Base-by-base conservation (phyloP, 1,140 invertebrate genomes). In the Argopecten irradians region DNA sequence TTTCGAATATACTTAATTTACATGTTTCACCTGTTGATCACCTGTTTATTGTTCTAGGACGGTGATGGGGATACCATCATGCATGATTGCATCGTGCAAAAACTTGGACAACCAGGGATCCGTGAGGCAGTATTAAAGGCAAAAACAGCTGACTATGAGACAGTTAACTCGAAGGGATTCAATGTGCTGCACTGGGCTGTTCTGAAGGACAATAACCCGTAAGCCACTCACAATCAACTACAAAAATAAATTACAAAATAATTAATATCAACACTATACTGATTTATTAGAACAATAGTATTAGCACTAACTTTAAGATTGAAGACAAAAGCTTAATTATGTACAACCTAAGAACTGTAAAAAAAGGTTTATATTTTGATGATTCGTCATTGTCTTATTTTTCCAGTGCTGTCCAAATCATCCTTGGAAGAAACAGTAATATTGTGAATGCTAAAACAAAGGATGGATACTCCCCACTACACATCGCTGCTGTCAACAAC, bases 61-160 rank as follows among this genome's bases (percentile, higher is more conserved):
- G 46, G 83, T 32, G 90, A 92, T 11, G 71, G 35, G 14, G 92
- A 92, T 39, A 90, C 92, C 9, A 83, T 89, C 3, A 90, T 92
- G 87, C 92, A 92, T 86, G 89, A 91, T 84, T 89, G 89, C 14
- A 88, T 92, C 35, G 83, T 82, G 35, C 83, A 85, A 39, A 87
- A 89, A 34, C 35, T 89, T 22, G 16, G 35, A 14, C 55, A 90
- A 55, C 55, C 35, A 34, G 86, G 86, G 9, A 90, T 89, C 33
- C 34, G 88, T 22, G 71, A 87, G 55, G 28, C 84, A 83, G 87
- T 90, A 46, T 82, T 89, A 33, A 35, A 83, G 28, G 71, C 83
- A 84, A 55, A 83, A 87, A 86, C 16, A 11, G 83, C 88, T 5
- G 39, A 88, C 9, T 87, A 86, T 46, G 35, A 39, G 11, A 89